Conservation (phyloP, 2,113 vertebrate species). For the Salvelinus alpinus region DNA sequence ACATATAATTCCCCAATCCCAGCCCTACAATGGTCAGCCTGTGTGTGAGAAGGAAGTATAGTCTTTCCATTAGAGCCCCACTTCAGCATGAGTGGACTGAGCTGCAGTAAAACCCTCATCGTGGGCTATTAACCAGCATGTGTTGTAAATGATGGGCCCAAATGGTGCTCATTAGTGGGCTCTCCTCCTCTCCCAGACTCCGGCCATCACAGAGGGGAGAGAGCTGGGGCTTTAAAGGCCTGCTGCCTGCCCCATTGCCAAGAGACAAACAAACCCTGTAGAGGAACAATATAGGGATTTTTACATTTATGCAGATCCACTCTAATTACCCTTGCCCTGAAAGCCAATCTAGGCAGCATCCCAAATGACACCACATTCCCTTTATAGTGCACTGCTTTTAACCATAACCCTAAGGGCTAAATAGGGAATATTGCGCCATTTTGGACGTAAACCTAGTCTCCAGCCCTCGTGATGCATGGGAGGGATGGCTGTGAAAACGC, state of each 20-base stretch:
- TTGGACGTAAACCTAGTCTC: neutral
- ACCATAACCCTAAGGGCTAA: too few relatives aligned
- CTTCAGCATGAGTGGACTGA: slow-evolving; percentile 37
- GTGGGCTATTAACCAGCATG: slow-evolving; percentile 62
- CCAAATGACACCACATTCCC: too few relatives aligned
- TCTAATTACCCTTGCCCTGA: neutral
- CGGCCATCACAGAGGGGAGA: slow-evolving; percentile 32
- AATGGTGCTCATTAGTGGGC: slow-evolving; percentile 68
- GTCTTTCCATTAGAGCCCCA: slow-evolving; percentile 47
- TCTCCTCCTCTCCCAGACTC: slow-evolving; percentile 33
- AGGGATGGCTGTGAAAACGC: slow-evolving; percentile 35
- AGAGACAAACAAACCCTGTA: slow-evolving; percentile 28
- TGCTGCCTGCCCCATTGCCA: slow-evolving; percentile 23
- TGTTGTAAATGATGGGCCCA: slow-evolving; percentile 59
- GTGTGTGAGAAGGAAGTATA: slow-evolving; percentile 31
- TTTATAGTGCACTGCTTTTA: too few relatives aligned
- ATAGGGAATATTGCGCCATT: slow-evolving; percentile 4
- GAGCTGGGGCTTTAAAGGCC: slow-evolving; percentile 31
- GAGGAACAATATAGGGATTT: slow-evolving; percentile 33
- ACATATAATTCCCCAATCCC: slow-evolving; percentile 31
- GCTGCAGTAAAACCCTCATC: slow-evolving; percentile 57
- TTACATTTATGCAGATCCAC: slow-evolving; percentile 29
- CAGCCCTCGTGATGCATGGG: slow-evolving; percentile 29
- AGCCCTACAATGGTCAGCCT: slow-evolving; percentile 27
- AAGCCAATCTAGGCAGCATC: too few relatives aligned